Base-by-base conservation (phyloP, 2,888 invertebrate genomes). In the Eilema caniola region DNA sequence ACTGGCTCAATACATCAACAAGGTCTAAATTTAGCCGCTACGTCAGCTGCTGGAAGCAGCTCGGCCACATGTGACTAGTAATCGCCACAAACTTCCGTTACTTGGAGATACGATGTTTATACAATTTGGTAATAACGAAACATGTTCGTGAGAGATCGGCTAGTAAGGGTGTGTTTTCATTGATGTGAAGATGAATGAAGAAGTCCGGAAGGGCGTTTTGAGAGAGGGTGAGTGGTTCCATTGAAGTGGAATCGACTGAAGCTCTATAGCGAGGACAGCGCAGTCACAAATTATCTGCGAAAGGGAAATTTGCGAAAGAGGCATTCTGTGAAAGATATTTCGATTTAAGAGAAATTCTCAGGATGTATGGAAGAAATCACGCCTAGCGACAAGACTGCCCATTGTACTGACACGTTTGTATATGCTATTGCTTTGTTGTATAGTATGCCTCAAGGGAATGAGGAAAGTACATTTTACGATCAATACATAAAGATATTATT, bases 21-120 rank as follows among this genome's bases (percentile, higher is more conserved):
- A n/a, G 41, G 23, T 64, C 83, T 81, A 83, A 77, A 81, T 75
- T 73, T 81, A 83, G 75, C 72, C 28, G 66, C 73, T 74, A 81
- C 81, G 81, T 67, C 79, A 76, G 23, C 57, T 64, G 67, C 67
- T 70, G 57, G 37, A 75, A 75, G 73, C 71, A 62, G 66, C 61
- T 66, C 31, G 41, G 63, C 56, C 77, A 77, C 72, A 81, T 81
- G 83, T 66, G 74, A 77, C 72, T 80, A 57, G 71, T 69, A 65
- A n/a, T 66, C 67, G 71, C 66, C 24, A 71, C 66, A 61, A 65
- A 28, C n/a, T 67, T 72, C 67, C 62, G 66, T 60, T 73, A 62
- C 57, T 70, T 71, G 67, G 72, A 73, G 67, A 73, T 70, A 59
- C n/a, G 12, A 67, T 67, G 63, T 71, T 67, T 67, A 66, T 57